Evolutionary conservation across 2,888 invertebrate species (phyloP).

Genomic region (Sinelater perroti): DNA sequence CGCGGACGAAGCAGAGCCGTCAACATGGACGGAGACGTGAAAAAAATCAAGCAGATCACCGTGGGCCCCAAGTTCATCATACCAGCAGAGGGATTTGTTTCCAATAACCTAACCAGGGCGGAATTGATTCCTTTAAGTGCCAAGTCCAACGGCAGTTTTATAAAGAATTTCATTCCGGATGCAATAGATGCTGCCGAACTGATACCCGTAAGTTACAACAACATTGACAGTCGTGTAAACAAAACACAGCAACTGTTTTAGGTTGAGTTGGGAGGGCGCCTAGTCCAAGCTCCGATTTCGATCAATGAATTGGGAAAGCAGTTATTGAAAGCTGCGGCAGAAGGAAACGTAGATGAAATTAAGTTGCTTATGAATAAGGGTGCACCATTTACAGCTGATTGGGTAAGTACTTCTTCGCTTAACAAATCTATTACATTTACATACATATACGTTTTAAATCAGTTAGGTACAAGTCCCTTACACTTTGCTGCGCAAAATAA

Average conservation of each 20-base stretch:
- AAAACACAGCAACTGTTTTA: constrained; percentile 12
- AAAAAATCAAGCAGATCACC: constrained; percentile 22
- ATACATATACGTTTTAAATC: too few relatives aligned
- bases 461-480: constrained; percentile 90
- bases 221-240: background rate
- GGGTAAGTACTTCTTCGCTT: constrained; percentile 67
- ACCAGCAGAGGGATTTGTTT: constrained; percentile 33
- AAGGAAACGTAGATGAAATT: constrained; percentile 80
- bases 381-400: constrained; percentile 92
- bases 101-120: constrained; percentile 44
- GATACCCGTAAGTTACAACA: constrained; percentile 59
- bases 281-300: constrained; percentile 54
- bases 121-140: constrained; percentile 61
- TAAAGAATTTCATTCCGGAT: constrained; percentile 12
- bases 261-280: constrained; percentile 30
- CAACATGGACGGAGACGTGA: constrained; percentile 31
- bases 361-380: constrained; percentile 83
- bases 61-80: constrained; percentile 42
- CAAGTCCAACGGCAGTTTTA: background rate
- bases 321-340: constrained; percentile 79
- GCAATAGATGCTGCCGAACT: constrained; percentile 52
- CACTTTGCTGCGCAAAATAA: constrained; percentile 88
- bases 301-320: constrained; percentile 85
- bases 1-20: constrained; percentile 34
- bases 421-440: too few relatives aligned